Conservation (phyloP, 1,140 invertebrate species). For the Teleopsis dalmanni region DNA sequence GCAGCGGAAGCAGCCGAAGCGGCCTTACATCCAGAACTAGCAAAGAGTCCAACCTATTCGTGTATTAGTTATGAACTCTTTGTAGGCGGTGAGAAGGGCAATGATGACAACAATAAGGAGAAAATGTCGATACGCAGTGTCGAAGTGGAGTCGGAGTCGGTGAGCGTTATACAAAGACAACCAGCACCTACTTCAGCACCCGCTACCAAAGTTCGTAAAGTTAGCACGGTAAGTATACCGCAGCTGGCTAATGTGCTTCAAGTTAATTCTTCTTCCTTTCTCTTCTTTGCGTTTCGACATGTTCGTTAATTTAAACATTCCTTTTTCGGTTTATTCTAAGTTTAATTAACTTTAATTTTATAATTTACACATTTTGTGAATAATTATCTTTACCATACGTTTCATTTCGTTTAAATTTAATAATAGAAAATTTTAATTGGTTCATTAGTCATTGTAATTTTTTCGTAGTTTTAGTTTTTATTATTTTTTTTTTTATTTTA, state of each 20-base stretch:
- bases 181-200: constrained; percentile 53
- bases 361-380: too few relatives aligned
- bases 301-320: not conserved
- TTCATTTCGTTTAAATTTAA: too few relatives aligned
- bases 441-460: too few relatives aligned
- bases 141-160: constrained; percentile 74
- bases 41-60: constrained; percentile 83
- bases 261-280: constrained; percentile 6
- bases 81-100: constrained; percentile 75
- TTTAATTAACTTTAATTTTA: too few relatives aligned
- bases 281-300: not conserved
- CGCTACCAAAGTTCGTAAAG: constrained; percentile 71
- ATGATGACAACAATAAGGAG: constrained; percentile 81
- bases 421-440: too few relatives aligned
- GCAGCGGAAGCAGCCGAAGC: constrained; percentile 54
- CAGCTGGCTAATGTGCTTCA: constrained; percentile 22
- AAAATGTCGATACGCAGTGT: constrained; percentile 84
- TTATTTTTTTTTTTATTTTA: too few relatives aligned
- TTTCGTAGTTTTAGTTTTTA: too few relatives aligned
- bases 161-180: constrained; percentile 71
- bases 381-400: too few relatives aligned
- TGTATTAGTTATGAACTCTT: constrained; percentile 85
- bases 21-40: constrained; percentile 54
- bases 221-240: constrained; percentile 74
- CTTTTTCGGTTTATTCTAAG: not conserved